Percentiles rank a stretch among this genome's conserved stretches.
Conservation (phyloP, 2,113 vertebrate genomes). For the Ptychochromis oligacanthus region DNA sequence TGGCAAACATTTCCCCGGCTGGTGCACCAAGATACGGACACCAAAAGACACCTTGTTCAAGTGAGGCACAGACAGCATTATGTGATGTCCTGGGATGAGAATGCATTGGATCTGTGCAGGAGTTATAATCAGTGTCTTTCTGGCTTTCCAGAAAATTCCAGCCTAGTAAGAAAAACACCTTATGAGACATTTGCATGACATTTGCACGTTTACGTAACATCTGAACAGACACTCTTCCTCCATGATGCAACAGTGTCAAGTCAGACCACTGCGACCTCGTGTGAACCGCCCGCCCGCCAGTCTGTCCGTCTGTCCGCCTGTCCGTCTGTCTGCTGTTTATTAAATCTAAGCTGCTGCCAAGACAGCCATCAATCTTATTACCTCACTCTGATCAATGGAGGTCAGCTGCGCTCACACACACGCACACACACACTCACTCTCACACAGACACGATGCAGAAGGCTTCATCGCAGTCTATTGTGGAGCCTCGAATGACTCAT, state of each 20-base stretch:
- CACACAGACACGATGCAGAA: background rate
- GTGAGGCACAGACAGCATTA: background rate
- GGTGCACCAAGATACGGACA: background rate
- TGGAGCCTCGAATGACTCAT: conserved; percentile 15
- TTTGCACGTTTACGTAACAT: background rate
- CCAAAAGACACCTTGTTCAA: background rate
- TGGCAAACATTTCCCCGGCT: background rate
- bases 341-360: conserved; percentile 44
- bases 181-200: background rate
- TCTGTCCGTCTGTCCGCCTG: background rate
- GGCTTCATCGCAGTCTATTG: conserved; percentile 6
- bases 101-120: background rate
- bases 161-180: background rate
- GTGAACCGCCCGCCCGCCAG: conserved; percentile 11
- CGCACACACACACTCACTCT: conserved; percentile 6
- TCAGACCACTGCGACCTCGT: background rate
- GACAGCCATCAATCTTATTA: conserved; percentile 55
- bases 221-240: background rate
- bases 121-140: background rate
- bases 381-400: conserved; percentile 44
- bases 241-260: background rate
- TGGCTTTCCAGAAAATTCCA: background rate
- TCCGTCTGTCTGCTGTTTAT: background rate
- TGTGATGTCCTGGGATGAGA: background rate
- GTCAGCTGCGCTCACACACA: background rate